These are phyloP conservation scores for Cynocephalus volans DNA, from an alignment of 2,113 vertebrate species.

Conservation along the genomic window DNA sequence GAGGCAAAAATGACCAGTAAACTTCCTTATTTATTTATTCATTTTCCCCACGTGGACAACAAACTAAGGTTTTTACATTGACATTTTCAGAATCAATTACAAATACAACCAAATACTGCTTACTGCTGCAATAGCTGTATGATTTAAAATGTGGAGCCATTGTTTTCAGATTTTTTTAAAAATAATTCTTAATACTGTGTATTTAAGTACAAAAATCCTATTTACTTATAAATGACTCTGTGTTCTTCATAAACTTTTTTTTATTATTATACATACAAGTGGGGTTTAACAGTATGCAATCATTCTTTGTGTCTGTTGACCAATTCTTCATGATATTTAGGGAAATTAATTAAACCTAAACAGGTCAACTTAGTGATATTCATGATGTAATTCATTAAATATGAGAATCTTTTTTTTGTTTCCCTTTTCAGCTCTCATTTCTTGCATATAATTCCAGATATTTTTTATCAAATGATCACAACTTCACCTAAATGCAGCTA, in stretches of 20 bases:
- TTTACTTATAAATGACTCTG: neutral
- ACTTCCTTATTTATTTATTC: neutral
- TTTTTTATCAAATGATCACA: neutral
- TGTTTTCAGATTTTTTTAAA: neutral
- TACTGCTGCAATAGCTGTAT: neutral
- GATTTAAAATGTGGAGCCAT: slow-evolving; percentile 9
- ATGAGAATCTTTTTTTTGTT: neutral
- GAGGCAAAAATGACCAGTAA: neutral
- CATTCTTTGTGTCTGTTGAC: no score
- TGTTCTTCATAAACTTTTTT: neutral
- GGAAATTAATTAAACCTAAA: neutral
- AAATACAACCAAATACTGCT: slow-evolving; percentile 4
- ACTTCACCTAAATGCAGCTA: neutral
- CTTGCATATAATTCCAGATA: neutral
- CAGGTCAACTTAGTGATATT: neutral
- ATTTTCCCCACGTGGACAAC: neutral
- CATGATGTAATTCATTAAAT: neutral
- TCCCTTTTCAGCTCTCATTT: neutral
- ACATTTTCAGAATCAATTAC: slow-evolving; percentile 36
- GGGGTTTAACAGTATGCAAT: no score
- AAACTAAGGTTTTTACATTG: neutral
- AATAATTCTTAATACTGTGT: neutral
- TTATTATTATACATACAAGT: no score
- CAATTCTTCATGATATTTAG: neutral
- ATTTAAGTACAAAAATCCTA: neutral